phyloP scores from a whole-genome alignment of 2,797 vertebrate genomes.

The Myripristis jacobus region DNA sequence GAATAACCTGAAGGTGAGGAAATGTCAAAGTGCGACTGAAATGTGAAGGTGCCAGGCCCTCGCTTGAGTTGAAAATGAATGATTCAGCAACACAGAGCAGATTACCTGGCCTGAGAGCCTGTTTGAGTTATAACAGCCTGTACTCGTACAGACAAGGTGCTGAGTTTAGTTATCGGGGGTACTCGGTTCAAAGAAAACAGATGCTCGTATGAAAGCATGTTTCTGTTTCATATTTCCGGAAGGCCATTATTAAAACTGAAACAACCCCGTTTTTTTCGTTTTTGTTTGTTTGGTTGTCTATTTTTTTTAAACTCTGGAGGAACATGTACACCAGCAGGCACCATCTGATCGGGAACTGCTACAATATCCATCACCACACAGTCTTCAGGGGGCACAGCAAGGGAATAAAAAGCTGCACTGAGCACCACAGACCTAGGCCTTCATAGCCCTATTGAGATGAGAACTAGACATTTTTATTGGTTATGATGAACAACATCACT shows the following conservation, averaged over 20 bases:
- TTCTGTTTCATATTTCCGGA: too few species aligned
- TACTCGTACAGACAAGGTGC: conserved; percentile 34
- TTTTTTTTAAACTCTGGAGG: neutral
- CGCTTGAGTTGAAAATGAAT: neutral
- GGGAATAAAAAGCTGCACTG: neutral
- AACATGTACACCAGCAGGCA: neutral
- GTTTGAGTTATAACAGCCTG: conserved; percentile 36
- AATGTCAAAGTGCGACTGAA: neutral
- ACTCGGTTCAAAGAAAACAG: neutral
- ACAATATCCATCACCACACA: neutral
- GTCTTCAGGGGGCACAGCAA: neutral
- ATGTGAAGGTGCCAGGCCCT: conserved; percentile 1
- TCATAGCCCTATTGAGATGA: neutral
- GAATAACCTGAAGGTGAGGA: neutral
- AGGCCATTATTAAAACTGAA: neutral
- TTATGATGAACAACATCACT: neutral
- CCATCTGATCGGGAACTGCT: neutral
- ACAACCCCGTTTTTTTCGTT: too few species aligned
- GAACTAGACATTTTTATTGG: neutral
- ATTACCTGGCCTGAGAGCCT: conserved; percentile 4
- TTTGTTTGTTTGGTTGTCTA: too few species aligned
- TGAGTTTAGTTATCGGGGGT: conserved; percentile 9
- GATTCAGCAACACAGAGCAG: conserved; percentile 42
- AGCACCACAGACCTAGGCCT: neutral
- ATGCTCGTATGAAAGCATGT: neutral